A percentile compares a stretch with the other conserved stretches of the same genome.
Conservation (phyloP, 1,140 invertebrate genomes). For the Calliopsis andreniformis region DNA sequence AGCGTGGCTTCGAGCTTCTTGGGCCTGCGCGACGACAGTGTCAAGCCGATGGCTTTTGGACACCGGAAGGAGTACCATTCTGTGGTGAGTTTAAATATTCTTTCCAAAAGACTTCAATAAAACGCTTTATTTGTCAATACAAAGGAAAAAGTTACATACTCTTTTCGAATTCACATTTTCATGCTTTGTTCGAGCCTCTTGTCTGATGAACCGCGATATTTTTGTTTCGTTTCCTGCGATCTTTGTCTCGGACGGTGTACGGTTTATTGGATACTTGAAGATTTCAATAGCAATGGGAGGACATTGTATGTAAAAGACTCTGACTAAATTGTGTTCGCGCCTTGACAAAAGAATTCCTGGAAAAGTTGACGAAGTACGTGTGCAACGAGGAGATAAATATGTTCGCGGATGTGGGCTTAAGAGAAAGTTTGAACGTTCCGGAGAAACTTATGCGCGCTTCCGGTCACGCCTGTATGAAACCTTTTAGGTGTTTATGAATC, state of each 20-base stretch:
- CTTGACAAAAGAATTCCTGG: slow-evolving; percentile 2
- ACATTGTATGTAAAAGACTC: not conserved
- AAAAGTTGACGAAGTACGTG: not conserved
- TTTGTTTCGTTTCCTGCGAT: not conserved
- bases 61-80: slow-evolving; percentile 95
- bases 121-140: too few species aligned
- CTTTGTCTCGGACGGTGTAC: not conserved
- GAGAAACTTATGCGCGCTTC: slow-evolving; percentile 24
- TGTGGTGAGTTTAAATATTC: slow-evolving; percentile 88
- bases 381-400: slow-evolving; percentile 11
- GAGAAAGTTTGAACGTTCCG: slow-evolving; percentile 38
- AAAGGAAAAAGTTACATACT: too few species aligned
- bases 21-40: slow-evolving; percentile 92
- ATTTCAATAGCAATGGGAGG: not conserved
- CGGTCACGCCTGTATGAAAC: slow-evolving; percentile 29
- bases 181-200: too few species aligned
- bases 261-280: too few species aligned
- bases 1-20: slow-evolving; percentile 94
- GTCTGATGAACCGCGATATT: not conserved
- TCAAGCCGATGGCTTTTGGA: slow-evolving; percentile 89
- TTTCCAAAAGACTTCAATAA: slow-evolving; percentile 13
- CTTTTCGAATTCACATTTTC: too few species aligned
- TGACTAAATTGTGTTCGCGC: not conserved
- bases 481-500: not conserved
- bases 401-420: slow-evolving; percentile 34